Evolutionary conservation across 2,888 invertebrate genomes (phyloP).

Genomic region (Drosophila antonietae): DNA sequence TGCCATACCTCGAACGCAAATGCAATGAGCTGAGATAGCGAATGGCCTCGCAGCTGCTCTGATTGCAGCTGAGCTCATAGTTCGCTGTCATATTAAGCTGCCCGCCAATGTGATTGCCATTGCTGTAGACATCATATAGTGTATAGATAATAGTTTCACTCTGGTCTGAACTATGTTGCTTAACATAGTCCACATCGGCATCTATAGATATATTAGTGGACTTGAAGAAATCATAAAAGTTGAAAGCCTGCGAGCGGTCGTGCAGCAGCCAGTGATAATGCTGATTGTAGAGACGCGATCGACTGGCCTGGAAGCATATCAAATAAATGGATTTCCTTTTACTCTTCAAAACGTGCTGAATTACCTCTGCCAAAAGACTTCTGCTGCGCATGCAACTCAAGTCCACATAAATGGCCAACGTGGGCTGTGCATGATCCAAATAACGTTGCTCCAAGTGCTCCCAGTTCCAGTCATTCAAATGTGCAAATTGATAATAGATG

Average conservation of each 20-base stretch:
- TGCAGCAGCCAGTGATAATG: conserved; percentile 81
- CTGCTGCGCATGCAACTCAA: conserved; percentile 61
- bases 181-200: conserved; percentile 78
- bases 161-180: neutral
- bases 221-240: conserved; percentile 63
- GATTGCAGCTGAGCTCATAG: conserved; percentile 66
- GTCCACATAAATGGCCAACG: conserved; percentile 75
- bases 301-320: conserved; percentile 63
- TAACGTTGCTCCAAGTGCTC: conserved; percentile 54
- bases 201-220: conserved; percentile 78
- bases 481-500: conserved; percentile 63
- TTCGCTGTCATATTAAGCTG: conserved; percentile 80
- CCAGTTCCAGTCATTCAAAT: conserved; percentile 37
- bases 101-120: conserved; percentile 82
- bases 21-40: conserved; percentile 68
- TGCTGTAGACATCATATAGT: conserved; percentile 82
- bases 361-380: conserved; percentile 53
- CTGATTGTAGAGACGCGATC: conserved; percentile 66
- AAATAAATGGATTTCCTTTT: neutral
- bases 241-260: conserved; percentile 36
- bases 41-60: conserved; percentile 37
- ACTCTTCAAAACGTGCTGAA: accelerated
- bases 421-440: conserved; percentile 55
- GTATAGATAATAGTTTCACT: conserved; percentile 33
- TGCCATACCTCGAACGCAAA: conserved; percentile 67